phyloP scores from a whole-genome alignment of 2,888 invertebrate species.

The Galerucella pusilla region DNA sequence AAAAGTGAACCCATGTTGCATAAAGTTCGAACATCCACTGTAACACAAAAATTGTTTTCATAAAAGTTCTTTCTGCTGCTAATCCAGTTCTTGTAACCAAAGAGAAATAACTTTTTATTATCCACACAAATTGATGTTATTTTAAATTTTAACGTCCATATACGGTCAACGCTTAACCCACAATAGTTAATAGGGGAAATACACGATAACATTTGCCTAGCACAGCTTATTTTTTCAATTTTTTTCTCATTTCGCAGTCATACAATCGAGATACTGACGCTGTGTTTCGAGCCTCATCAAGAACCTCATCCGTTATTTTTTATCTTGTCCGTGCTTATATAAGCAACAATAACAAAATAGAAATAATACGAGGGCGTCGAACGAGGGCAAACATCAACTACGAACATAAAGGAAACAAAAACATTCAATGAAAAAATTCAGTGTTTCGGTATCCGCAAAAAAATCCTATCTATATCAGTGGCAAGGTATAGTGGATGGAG shows the following conservation, averaged over 20 bases:
- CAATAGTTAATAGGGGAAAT: not conserved
- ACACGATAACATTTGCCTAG: not conserved
- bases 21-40: too few species aligned
- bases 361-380: slow-evolving; percentile 21
- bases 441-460: slow-evolving; percentile 46
- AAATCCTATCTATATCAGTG: slow-evolving; percentile 57
- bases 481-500: slow-evolving; percentile 51
- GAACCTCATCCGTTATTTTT: slow-evolving; percentile 18
- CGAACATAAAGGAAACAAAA: slow-evolving; percentile 26
- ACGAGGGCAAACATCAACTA: slow-evolving; percentile 18
- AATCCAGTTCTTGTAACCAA: too few species aligned
- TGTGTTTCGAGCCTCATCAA: slow-evolving; percentile 10
- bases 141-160: not conserved
- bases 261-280: not conserved
- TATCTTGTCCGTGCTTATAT: slow-evolving; percentile 22
- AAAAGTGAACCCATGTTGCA: too few species aligned
- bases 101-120: too few species aligned
- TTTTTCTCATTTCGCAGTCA: not conserved
- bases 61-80: too few species aligned
- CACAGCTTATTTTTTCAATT: not conserved
- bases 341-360: slow-evolving; percentile 23
- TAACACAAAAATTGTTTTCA: too few species aligned
- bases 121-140: not conserved
- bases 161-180: not conserved
- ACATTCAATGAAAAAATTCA: slow-evolving; percentile 35